Evolutionary conservation across 2,797 vertebrate genomes (phyloP), one percentile per base, ranked within the genome.

Genomic region (Anabas testudineus): DNA sequence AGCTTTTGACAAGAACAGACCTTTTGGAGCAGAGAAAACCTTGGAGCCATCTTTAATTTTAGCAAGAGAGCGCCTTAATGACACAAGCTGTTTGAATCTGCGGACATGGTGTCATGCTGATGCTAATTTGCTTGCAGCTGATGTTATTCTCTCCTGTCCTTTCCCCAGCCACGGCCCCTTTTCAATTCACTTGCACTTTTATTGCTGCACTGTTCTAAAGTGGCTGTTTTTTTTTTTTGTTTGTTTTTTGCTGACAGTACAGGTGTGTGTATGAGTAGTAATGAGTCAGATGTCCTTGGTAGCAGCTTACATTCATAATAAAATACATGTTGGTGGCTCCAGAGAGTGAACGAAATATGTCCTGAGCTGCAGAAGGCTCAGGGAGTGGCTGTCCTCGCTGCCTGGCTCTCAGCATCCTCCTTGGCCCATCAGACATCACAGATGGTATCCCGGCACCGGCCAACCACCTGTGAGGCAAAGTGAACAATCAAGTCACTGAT

Each of bases 61-160:
- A 89, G 81, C 78, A 74, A 66, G 58, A 59, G 77, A 62, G 61
- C 22, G 49, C 68, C 60, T 16, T 87, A 81, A 88, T 76, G 87
- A 79, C 87, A 86, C 81, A 83, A 84, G 83, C 85, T 86, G 83
- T 88, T 90, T 67, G 64, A 86, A 73, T 87, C 67, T 86, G 82
- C 34, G 14, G 84, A 86, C 85, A 84, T 13, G 73, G 70, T 86
- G 84, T 91, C 87, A 85, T 65, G 79, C 84, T 52, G 81, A 81
- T 71, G 87, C 78, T 86, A 67, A 91, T 91, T 90, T 86, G 86
- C 81, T 88, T 85, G 80, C 84, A 88, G 87, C 85, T 88, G 80
- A 84, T 78, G 85, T 81, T 81, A 69, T 2, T 62, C 59, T 84
- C 57, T 56, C 60, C 85, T 75, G 75, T 88, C 62, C 78, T 77